Conservation (phyloP, 2,888 invertebrate genomes). For the Cantharis rufa region DNA sequence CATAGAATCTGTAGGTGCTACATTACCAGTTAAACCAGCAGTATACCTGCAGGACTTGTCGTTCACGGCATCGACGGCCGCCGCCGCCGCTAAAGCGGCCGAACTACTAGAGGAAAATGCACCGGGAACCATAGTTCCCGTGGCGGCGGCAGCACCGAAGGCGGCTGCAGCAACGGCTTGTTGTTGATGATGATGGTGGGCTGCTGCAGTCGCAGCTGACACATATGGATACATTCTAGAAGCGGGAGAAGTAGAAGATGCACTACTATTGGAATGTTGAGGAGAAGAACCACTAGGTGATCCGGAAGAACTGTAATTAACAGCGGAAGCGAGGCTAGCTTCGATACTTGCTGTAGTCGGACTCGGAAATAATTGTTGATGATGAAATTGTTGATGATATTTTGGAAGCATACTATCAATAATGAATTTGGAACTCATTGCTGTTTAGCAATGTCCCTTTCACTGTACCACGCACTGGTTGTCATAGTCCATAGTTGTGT, state of each 20-base stretch:
- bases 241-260: constrained; percentile 64
- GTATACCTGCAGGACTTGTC: constrained; percentile 85
- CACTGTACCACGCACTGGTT: constrained; percentile 52
- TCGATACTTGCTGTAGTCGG: constrained; percentile 68
- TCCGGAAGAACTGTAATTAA: constrained; percentile 62
- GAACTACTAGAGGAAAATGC: constrained; percentile 62
- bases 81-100: constrained; percentile 67
- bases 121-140: constrained; percentile 66
- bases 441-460: constrained; percentile 54
- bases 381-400: constrained; percentile 82
- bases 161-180: constrained; percentile 69
- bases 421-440: constrained; percentile 97
- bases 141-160: constrained; percentile 65
- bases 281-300: constrained; percentile 73
- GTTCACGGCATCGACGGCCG: constrained; percentile 68
- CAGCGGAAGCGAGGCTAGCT: constrained; percentile 71
- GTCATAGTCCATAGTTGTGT: constrained; percentile 45
- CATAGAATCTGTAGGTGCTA: constrained; percentile 74
- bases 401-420: constrained; percentile 97
- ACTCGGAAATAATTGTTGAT: constrained; percentile 66
- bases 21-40: constrained; percentile 64
- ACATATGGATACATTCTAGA: constrained; percentile 94
- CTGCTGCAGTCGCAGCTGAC: constrained; percentile 66
- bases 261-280: constrained; percentile 64
- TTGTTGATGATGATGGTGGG: constrained; percentile 72